Evolutionary conservation across 30 jellyfish, hydroid and myxozoan genomes (phyloP).

Genomic region (Mastigias papua): DNA sequence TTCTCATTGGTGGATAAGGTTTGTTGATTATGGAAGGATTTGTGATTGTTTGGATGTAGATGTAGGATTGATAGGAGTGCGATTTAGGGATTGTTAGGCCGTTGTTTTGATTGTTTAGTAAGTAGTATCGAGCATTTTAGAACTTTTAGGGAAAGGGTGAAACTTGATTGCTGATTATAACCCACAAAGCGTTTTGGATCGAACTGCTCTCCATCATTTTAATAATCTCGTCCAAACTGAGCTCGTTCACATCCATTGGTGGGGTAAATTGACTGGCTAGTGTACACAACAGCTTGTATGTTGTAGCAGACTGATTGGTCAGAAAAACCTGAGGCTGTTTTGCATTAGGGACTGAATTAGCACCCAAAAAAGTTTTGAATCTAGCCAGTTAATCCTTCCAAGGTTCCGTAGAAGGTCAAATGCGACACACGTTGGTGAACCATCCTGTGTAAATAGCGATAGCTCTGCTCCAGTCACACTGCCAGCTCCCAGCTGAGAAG

Average conservation of each 20-base stretch:
- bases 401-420: constrained; percentile 7
- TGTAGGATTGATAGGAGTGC: too few species aligned
- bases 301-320: neutral
- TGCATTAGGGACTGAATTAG: neutral
- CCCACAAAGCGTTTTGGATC: constrained; percentile 65
- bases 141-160: too few species aligned
- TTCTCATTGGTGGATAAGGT: too few species aligned
- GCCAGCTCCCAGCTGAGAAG: neutral
- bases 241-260: constrained; percentile 28
- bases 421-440: neutral
- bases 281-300: constrained; percentile 4
- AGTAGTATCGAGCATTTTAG: too few species aligned
- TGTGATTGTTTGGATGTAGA: too few species aligned
- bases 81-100: too few species aligned
- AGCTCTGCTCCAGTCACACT: neutral
- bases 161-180: too few species aligned
- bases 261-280: constrained; percentile 41
- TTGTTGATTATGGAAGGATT: too few species aligned
- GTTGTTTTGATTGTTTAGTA: too few species aligned
- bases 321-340: neutral
- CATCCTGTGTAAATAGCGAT: neutral
- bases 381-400: constrained; percentile 24
- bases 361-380: constrained; percentile 1
- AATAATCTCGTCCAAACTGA: constrained; percentile 50
- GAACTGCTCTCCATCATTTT: constrained; percentile 35